Evolutionary conservation across 2,797 vertebrate species (phyloP).

Genomic region (Aeoliscus strigatus): DNA sequence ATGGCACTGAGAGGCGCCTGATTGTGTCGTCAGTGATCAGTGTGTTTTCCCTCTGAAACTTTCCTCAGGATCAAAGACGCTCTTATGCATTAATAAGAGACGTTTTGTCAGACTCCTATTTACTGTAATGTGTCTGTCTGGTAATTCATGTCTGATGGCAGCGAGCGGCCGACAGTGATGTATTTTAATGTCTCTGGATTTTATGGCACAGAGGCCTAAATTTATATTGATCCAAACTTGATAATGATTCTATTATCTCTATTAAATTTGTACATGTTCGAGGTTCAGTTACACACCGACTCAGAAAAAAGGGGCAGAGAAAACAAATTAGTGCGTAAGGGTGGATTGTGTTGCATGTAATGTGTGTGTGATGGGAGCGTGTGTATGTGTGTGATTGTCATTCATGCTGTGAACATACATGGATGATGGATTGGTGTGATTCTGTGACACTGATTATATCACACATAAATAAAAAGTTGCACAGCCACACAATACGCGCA

Average conservation of each 20-base stretch:
- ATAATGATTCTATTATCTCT: constrained; percentile 84
- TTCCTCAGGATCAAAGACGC: constrained; percentile 69
- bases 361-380: constrained; percentile 66
- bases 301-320: constrained; percentile 69
- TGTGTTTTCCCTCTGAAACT: constrained; percentile 62
- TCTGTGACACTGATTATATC: too few relatives aligned
- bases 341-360: constrained; percentile 82
- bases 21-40: constrained; percentile 59
- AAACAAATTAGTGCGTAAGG: constrained; percentile 78
- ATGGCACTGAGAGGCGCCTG: constrained; percentile 61
- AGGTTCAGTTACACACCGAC: constrained; percentile 72
- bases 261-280: constrained; percentile 80
- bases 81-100: constrained; percentile 73
- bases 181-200: constrained; percentile 80
- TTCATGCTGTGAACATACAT: too few relatives aligned
- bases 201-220: constrained; percentile 72
- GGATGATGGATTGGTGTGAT: too few relatives aligned
- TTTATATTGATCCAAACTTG: constrained; percentile 83
- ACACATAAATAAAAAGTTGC: too few relatives aligned
- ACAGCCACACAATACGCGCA: too few relatives aligned
- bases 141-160: constrained; percentile 71
- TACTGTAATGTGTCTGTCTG: constrained; percentile 73
- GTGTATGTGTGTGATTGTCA: too few relatives aligned
- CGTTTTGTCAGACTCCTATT: constrained; percentile 75
- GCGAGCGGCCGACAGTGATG: constrained; percentile 70